Evolutionary conservation across 1,140 invertebrate genomes (phyloP).

Genomic region (Drosophila subobscura): DNA sequence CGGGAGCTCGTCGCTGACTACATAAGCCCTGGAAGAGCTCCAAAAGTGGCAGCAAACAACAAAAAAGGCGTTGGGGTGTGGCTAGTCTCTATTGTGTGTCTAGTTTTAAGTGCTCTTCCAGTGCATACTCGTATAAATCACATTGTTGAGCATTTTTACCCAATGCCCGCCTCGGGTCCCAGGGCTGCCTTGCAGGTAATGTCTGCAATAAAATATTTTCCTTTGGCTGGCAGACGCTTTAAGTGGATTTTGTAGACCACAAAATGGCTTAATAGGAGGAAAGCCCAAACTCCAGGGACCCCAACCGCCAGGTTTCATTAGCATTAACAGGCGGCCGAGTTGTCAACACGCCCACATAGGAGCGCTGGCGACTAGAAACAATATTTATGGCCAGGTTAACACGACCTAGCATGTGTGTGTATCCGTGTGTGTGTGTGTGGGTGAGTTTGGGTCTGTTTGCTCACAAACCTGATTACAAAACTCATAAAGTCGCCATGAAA

Average conservation of each 20-base stretch:
- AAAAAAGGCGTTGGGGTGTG: constrained; percentile 56
- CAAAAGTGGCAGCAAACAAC: constrained; percentile 57
- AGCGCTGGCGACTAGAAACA: constrained; percentile 37
- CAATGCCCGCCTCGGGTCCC: neutral
- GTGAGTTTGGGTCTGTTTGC: constrained; percentile 63
- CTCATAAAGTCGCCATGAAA: constrained; percentile 82
- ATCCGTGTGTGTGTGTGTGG: constrained; percentile 14
- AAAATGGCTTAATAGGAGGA: constrained; percentile 51
- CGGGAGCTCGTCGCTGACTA: constrained; percentile 47
- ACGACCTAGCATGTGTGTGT: constrained; percentile 24
- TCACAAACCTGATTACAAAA: constrained; percentile 79
- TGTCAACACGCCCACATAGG: constrained; percentile 58
- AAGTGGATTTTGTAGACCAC: constrained; percentile 58
- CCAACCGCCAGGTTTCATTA: constrained; percentile 57
- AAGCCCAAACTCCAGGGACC: constrained; percentile 9
- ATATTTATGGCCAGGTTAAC: constrained; percentile 76
- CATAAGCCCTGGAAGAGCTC: constrained; percentile 48
- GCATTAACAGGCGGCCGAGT: constrained; percentile 65
- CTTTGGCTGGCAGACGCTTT: constrained; percentile 54
- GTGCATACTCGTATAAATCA: constrained; percentile 65
- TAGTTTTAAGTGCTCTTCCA: constrained; percentile 78
- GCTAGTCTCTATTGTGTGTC: constrained; percentile 60
- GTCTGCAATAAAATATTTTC: constrained; percentile 74
- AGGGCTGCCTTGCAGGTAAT: constrained; percentile 41
- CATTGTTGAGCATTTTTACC: constrained; percentile 54